Conservation (phyloP, 2,888 invertebrate genomes). For the Mesopsocus fuscifrons region DNA sequence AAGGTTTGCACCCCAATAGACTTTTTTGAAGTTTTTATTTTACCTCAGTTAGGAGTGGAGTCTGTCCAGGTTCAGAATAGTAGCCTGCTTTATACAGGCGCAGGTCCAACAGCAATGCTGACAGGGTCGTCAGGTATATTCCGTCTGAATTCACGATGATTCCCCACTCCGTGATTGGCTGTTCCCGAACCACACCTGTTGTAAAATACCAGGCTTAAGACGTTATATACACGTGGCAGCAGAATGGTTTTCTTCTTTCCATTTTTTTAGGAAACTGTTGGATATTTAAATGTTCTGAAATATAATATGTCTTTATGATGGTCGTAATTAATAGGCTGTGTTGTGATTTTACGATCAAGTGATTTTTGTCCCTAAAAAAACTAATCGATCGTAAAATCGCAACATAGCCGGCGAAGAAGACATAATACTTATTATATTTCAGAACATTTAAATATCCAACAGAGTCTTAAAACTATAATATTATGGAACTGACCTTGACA, state of each 20-base stretch:
- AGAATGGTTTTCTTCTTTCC: no score
- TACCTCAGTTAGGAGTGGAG: slow-evolving; percentile 32
- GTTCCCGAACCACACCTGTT: slow-evolving; percentile 8
- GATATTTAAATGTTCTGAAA: no score
- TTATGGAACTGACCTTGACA: slow-evolving; percentile 73
- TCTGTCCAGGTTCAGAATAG: slow-evolving; percentile 33
- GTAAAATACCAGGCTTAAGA: slow-evolving; percentile 15
- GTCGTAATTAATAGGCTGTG: slow-evolving; percentile 9
- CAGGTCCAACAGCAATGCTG: slow-evolving; percentile 61
- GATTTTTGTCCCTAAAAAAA: no score
- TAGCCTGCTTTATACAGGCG: slow-evolving; percentile 58
- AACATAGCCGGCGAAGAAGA: not conserved
- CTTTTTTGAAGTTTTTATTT: no score
- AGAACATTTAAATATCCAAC: no score
- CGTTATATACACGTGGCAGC: slow-evolving; percentile 11
- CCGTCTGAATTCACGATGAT: slow-evolving; percentile 89
- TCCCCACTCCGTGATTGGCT: slow-evolving; percentile 9
- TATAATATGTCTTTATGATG: no score
- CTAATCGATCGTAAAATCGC: no score
- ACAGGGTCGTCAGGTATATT: slow-evolving; percentile 77
- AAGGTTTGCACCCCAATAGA: no score
- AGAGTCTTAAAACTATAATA: no score
- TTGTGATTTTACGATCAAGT: no score
- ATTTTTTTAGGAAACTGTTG: no score
- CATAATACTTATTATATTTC: no score